Percentiles rank a stretch among this genome's conserved stretches.
Conservation (phyloP, 2,888 invertebrate species). For the Lydus trimaculatus region DNA sequence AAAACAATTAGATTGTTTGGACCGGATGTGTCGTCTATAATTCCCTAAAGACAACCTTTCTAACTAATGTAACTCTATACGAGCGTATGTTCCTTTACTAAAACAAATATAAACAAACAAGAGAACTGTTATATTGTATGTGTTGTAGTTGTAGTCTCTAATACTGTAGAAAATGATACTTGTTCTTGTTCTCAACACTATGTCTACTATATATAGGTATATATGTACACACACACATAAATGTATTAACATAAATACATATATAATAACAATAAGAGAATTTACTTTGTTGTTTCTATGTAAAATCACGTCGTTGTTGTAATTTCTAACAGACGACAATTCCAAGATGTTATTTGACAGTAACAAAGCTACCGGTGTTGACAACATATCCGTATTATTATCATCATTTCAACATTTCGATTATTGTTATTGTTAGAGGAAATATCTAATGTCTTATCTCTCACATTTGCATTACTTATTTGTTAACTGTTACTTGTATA, state of each 20-base stretch:
- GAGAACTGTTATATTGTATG: neutral
- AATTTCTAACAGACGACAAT: neutral
- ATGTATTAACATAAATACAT: neutral
- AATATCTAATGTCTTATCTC: neutral
- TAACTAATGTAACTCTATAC: neutral
- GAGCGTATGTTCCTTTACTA: neutral
- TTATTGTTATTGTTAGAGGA: neutral
- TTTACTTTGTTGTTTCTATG: neutral
- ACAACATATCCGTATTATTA: neutral
- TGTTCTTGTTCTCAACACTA: neutral
- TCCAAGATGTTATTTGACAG: neutral
- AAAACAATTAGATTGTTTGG: constrained; percentile 4
- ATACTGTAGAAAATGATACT: neutral
- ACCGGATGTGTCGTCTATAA: constrained; percentile 4
- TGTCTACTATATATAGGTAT: too few species aligned
- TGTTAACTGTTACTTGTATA: neutral
- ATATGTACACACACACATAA: neutral
- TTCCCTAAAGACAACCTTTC: neutral
- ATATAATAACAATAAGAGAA: neutral
- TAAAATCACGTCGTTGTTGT: neutral
- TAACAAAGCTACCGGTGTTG: neutral
- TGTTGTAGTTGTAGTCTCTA: neutral
- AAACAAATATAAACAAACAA: constrained; percentile 1
- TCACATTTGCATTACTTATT: too few species aligned
- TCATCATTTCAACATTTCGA: neutral